Evolutionary conservation across 2,797 vertebrate species (phyloP).

Genomic region (Hylomyscus alleni): DNA sequence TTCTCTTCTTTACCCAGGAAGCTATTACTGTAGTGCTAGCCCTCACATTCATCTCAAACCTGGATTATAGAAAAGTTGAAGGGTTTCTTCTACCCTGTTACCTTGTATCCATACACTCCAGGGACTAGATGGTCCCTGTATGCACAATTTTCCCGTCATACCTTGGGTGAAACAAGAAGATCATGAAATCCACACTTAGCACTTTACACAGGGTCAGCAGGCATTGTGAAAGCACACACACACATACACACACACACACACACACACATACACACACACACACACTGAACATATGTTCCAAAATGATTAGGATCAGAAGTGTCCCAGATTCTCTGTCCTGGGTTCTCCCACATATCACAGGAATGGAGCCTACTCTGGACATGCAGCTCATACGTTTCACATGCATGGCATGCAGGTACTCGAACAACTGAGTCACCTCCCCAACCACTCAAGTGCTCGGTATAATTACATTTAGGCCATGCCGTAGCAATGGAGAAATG

Average conservation of each 20-base stretch:
- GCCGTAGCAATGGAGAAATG: background rate
- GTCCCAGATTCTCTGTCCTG: background rate
- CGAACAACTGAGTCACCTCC: background rate
- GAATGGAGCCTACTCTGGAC: background rate
- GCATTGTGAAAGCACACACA: background rate
- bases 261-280: background rate
- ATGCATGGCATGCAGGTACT: background rate
- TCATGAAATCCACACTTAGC: background rate
- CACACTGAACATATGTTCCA: background rate
- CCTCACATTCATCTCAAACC: background rate
- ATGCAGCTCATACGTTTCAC: background rate
- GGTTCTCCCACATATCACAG: background rate
- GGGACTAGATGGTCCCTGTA: rapidly evolving
- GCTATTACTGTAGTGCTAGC: background rate
- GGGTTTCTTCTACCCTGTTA: background rate
- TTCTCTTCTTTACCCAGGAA: background rate
- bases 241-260: background rate
- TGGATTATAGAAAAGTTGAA: background rate
- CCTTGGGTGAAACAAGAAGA: background rate
- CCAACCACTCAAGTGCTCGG: background rate
- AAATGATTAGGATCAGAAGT: too few species aligned
- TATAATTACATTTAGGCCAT: background rate
- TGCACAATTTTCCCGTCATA: background rate
- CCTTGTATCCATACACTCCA: background rate
- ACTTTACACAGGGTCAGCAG: background rate